A percentile compares a stretch with the other conserved stretches of the same genome.
Evolutionary conservation across 2,113 vertebrate species (phyloP).

Genomic region (Hiodon alosoides): DNA sequence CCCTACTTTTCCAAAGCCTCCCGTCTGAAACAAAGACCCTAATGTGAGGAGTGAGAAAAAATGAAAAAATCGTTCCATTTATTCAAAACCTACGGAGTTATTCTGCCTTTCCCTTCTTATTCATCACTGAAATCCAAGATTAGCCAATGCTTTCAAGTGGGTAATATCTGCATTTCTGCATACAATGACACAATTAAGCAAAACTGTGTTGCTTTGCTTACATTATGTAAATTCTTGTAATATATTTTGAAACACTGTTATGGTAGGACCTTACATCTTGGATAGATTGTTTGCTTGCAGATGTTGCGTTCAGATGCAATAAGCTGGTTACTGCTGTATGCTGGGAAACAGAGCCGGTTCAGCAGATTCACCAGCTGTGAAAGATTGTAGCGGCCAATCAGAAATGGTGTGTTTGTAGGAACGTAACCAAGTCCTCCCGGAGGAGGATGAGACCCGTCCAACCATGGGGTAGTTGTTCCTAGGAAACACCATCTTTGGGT

Average conservation of each 20-base stretch:
- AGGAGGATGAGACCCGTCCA: no score
- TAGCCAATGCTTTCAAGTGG: conserved; percentile 53
- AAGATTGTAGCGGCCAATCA: no score
- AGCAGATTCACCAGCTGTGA: neutral
- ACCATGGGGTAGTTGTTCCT: no score
- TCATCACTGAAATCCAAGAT: conserved; percentile 63
- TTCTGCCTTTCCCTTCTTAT: conserved; percentile 43
- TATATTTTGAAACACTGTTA: conserved; percentile 42
- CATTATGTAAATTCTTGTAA: conserved; percentile 51
- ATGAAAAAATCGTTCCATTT: conserved; percentile 58
- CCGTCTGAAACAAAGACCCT: conserved; percentile 58
- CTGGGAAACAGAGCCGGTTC: neutral
- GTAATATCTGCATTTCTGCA: conserved; percentile 48
- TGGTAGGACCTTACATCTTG: conserved; percentile 31
- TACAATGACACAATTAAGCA: conserved; percentile 55
- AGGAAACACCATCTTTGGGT: no score
- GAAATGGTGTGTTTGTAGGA: no score
- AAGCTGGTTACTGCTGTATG: conserved; percentile 35
- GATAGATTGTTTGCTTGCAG: conserved; percentile 36
- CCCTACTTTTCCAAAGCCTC: conserved; percentile 44
- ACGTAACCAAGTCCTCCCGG: no score
- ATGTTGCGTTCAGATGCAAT: neutral
- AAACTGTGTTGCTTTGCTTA: conserved; percentile 47
- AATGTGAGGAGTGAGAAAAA: conserved; percentile 50
- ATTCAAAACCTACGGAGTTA: conserved; percentile 41